A percentile compares a stretch with the other conserved stretches of the same genome.
phyloP scores from a whole-genome alignment of 2,113 vertebrate species.

The Bufo bufo region DNA sequence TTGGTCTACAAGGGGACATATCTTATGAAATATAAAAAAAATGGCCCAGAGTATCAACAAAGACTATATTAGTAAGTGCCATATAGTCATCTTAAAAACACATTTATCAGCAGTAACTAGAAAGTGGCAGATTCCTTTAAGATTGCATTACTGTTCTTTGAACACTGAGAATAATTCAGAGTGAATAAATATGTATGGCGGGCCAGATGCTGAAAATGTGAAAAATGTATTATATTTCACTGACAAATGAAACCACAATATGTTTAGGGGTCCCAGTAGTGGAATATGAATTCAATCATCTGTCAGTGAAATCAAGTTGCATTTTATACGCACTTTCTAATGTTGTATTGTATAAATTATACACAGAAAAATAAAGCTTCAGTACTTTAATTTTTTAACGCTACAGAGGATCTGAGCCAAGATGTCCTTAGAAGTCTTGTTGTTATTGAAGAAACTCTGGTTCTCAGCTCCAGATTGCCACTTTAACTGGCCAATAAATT shows the following conservation, averaged over 20 bases:
- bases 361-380: neutral
- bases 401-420: constrained; percentile 6
- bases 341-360: neutral
- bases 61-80: too few relatives aligned
- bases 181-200: neutral
- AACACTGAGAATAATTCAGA: neutral
- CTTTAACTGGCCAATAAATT: neutral
- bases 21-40: too few relatives aligned
- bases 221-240: neutral
- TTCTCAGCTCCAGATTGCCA: constrained; percentile 14
- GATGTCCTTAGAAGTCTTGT: constrained; percentile 24
- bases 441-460: neutral
- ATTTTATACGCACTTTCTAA: neutral
- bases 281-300: neutral
- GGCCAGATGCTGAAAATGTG: neutral
- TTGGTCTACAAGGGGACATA: too few relatives aligned
- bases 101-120: too few relatives aligned
- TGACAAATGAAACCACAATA: constrained; percentile 9
- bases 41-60: too few relatives aligned
- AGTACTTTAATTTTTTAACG: constrained; percentile 1
- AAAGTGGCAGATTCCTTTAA: too few relatives aligned
- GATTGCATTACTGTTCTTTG: too few relatives aligned
- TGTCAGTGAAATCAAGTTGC: neutral
- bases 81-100: too few relatives aligned
- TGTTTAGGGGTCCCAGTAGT: neutral